Conservation (phyloP, 35 echinoderm and acorn worm genomes). For the Holothuria glaberrima region DNA sequence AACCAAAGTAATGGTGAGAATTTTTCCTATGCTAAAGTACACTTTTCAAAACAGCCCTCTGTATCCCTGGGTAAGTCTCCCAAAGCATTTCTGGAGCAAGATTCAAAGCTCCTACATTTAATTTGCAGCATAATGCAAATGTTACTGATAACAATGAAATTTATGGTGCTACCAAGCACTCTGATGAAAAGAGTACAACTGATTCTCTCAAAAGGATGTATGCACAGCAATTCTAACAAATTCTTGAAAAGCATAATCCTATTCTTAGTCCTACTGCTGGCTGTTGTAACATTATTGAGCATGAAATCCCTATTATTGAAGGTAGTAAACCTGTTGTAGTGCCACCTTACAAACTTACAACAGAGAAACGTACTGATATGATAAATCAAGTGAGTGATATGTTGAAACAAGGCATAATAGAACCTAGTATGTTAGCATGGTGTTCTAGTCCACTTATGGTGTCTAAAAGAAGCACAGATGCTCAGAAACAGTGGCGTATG, state of each 20-base stretch:
- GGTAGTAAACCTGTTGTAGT: constrained; percentile 49
- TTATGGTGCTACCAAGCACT: not conserved
- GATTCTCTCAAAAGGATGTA: not conserved
- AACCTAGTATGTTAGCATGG: constrained; percentile 18
- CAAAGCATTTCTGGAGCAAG: not conserved
- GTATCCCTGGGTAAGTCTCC: not conserved
- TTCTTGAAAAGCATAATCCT: constrained; percentile 1
- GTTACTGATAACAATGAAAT: constrained; percentile 1
- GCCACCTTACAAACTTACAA: constrained; percentile 29
- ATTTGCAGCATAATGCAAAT: not conserved
- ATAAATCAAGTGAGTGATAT: constrained; percentile 48
- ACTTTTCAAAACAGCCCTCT: constrained; percentile 15
- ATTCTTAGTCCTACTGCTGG: constrained; percentile 10
- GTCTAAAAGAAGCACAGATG: constrained; percentile 7
- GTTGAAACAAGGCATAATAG: constrained; percentile 38
- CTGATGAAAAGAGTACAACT: not conserved
- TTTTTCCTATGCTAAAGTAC: not conserved
- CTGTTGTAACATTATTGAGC: constrained; percentile 27
- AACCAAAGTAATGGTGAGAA: not conserved
- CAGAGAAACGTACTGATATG: constrained; percentile 45
- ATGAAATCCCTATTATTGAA: constrained; percentile 35
- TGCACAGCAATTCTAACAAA: constrained; percentile 30
- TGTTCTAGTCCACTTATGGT: constrained; percentile 46
- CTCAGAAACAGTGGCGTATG: constrained; percentile 6
- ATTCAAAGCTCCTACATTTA: constrained; percentile 2